phyloP scores from a whole-genome alignment of 2,113 vertebrate genomes.

The Sorex fumeus region DNA sequence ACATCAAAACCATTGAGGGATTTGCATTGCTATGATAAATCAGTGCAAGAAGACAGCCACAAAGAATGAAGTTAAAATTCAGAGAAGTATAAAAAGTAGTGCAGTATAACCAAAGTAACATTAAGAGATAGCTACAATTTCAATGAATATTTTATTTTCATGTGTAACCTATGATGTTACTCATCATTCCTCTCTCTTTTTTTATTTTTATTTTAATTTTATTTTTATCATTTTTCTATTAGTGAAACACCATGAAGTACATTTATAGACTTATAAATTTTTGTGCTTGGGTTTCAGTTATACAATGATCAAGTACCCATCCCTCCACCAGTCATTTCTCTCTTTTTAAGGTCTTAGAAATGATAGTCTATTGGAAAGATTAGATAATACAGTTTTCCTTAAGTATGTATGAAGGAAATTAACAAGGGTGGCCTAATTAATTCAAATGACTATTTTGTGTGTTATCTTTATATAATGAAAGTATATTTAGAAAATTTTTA shows the following conservation, averaged over 20 bases:
- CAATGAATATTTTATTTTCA: background rate
- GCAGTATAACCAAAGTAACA: background rate
- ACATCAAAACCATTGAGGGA: background rate
- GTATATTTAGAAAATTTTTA: background rate
- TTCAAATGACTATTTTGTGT: background rate
- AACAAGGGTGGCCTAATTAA: background rate
- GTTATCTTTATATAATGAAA: background rate
- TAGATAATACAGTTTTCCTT: background rate
- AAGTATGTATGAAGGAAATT: background rate
- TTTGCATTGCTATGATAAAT: background rate
- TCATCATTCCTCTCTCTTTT: background rate
- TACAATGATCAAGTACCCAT: too few species aligned
- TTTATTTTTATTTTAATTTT: too few species aligned
- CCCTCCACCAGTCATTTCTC: too few species aligned
- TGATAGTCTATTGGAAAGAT: background rate
- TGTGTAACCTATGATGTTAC: background rate
- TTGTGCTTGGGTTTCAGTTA: too few species aligned
- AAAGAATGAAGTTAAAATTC: background rate
- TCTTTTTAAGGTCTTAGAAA: too few species aligned
- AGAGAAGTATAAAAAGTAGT: background rate
- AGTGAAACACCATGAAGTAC: too few species aligned
- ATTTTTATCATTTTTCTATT: too few species aligned
- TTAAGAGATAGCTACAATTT: background rate
- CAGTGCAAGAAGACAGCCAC: background rate
- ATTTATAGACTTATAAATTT: too few species aligned